Evolutionary conservation across 2,888 invertebrate genomes (phyloP), one percentile per base, ranked within the genome.

Genomic region (Stenodera caucasica): DNA sequence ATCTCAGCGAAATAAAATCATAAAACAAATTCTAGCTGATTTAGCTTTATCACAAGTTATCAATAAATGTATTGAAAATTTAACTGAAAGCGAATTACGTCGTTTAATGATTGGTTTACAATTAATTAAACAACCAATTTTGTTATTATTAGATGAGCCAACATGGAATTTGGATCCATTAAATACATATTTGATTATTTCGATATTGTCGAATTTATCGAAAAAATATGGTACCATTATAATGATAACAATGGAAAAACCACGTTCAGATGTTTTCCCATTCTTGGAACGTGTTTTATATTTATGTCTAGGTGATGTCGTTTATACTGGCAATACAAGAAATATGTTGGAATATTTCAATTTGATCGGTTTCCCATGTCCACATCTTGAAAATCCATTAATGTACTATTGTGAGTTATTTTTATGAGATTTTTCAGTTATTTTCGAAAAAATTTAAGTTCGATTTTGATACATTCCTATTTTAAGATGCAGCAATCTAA

Each of bases 311-410:
- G 94, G 94, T 0, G 94, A 96, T 72, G 91, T 95, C 30, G 95
- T 96, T 3, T 94, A 94, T 79, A 91, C 92, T 0, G 96, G 96
- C 0, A 92, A 93, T 9, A 97, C 97, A 0, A 85, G 94, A 55
- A 90, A 94, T 70, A 92, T 98, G 86, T 83, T 98, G 62, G 93
- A 94, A 75, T 98, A 98, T 80, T 98, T 98, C 80, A 91, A 94
- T 58, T 90, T 90, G 66, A 94, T 98, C 68, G 98, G 98, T 2
- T 97, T 96, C 78, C 96, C 97, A 0, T 98, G 98, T 79, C 98
- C 98, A 0, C 94, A 96, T 76, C 82, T 96, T 53, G 98, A 98
- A 77, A 98, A 98, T 80, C 98, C 98, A 0, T 84, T 98, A n/a
- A 97, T 97, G 92, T 98, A 96, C 80, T 98, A 97, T 77, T 83